phyloP scores from a whole-genome alignment of 1,140 invertebrate species.

The Colletes gigas region DNA sequence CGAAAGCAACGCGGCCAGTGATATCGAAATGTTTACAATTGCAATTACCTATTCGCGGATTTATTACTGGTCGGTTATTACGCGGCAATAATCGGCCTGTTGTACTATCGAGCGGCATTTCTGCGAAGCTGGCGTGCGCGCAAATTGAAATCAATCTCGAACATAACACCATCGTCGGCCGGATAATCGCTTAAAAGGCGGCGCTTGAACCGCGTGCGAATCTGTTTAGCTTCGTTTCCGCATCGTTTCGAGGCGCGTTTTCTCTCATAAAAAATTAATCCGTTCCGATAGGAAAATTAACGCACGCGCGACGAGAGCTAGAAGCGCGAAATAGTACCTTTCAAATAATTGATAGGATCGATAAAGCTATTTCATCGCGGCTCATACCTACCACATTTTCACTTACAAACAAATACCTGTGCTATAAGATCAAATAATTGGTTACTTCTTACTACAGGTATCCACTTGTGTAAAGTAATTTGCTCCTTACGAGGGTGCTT shows the following conservation, averaged over 20 bases:
- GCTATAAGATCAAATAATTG: no score
- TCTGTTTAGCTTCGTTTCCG: constrained; percentile 13
- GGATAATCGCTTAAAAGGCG: constrained; percentile 13
- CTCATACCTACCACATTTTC: no score
- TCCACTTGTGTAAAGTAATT: no score
- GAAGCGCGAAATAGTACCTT: not conserved
- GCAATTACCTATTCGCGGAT: constrained; percentile 44
- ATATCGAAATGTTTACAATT: constrained; percentile 28
- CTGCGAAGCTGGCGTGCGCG: not conserved
- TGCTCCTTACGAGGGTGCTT: no score
- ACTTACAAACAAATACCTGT: no score
- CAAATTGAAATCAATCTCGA: constrained; percentile 20
- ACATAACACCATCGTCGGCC: not conserved
- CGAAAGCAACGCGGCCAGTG: not conserved
- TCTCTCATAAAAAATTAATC: not conserved
- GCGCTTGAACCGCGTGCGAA: constrained; percentile 7
- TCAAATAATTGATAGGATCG: no score
- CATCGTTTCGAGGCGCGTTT: not conserved
- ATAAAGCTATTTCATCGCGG: not conserved
- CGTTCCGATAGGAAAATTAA: not conserved
- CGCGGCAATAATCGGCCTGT: constrained; percentile 22
- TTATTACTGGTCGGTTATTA: constrained; percentile 40
- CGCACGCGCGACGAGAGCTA: not conserved
- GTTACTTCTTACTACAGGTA: no score
- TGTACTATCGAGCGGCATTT: not conserved